Evolutionary conservation across 2,113 vertebrate genomes (phyloP).

Genomic region (Nothocercus julius): DNA sequence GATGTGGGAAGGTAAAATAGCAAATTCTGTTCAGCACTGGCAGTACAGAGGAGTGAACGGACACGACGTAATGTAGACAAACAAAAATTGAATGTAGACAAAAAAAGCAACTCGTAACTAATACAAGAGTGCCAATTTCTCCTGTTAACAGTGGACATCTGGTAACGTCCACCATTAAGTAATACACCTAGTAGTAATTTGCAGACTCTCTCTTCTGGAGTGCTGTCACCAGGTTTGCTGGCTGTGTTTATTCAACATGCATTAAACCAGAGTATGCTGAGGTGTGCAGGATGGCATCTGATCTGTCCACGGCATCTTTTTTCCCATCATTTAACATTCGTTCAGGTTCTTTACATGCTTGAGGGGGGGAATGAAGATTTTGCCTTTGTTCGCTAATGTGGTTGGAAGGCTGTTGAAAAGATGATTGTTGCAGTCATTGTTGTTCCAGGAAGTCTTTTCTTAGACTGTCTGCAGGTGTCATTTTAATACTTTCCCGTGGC

Average conservation of each 20-base stretch:
- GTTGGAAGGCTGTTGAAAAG: background rate
- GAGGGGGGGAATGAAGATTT: background rate
- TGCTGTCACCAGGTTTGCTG: background rate
- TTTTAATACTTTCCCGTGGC: background rate
- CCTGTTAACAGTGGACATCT: background rate
- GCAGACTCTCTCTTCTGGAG: background rate
- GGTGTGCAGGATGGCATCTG: background rate
- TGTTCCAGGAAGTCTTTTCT: background rate
- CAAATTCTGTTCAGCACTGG: background rate
- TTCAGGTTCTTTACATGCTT: background rate
- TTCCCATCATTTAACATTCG: background rate
- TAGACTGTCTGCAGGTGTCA: background rate
- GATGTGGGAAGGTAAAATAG: background rate
- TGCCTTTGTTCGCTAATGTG: accelerated
- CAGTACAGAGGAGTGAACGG: background rate
- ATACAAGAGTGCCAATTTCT: background rate
- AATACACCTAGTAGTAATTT: background rate
- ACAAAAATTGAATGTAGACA: background rate
- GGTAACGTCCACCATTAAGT: background rate
- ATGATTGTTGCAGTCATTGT: background rate
- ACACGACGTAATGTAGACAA: background rate
- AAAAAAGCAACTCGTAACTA: background rate
- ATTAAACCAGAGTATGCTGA: background rate
- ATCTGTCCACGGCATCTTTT: background rate
- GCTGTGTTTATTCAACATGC: background rate